A percentile compares a stretch with the other conserved stretches of the same genome.
Conservation (phyloP, 2,113 vertebrate species). For the Psilopsiagon aurifrons region DNA sequence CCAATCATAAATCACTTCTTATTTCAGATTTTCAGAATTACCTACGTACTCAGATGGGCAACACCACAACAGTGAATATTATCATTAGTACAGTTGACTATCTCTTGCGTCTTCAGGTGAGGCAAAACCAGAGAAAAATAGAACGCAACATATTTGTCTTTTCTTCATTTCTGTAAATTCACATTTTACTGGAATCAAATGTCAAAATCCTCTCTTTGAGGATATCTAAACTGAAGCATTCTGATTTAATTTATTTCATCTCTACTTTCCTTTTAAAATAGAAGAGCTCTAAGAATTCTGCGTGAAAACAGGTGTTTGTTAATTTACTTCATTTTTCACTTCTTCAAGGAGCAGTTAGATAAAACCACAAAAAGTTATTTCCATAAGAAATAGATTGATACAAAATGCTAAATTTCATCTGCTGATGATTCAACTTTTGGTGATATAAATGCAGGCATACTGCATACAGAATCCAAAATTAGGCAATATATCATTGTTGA, state of each 20-base stretch:
- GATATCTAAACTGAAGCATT: not conserved
- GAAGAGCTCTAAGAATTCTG: not conserved
- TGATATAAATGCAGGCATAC: not conserved
- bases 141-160: not conserved
- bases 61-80: conserved; percentile 96
- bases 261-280: not conserved
- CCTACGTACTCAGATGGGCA: conserved; percentile 95
- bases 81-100: conserved; percentile 99
- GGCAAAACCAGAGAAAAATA: not conserved
- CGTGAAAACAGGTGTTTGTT: not conserved
- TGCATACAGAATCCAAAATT: not conserved
- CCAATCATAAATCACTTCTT: not conserved
- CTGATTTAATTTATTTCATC: not conserved
- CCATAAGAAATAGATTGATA: not conserved
- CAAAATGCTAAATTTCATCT: not conserved
- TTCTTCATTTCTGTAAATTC: not conserved
- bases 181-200: not conserved
- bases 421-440: not conserved
- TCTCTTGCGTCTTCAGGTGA: conserved; percentile 93
- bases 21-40: conserved; percentile 96
- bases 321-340: not conserved
- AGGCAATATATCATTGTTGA: not conserved
- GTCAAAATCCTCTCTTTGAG: not conserved
- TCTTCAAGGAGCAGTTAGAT: not conserved
- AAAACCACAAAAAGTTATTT: not conserved